Percentiles rank a stretch among this genome's conserved stretches.
These are phyloP conservation scores for Orthosia gracilis DNA, from an alignment of 2,888 invertebrate genomes.

Conservation along the genomic window DNA sequence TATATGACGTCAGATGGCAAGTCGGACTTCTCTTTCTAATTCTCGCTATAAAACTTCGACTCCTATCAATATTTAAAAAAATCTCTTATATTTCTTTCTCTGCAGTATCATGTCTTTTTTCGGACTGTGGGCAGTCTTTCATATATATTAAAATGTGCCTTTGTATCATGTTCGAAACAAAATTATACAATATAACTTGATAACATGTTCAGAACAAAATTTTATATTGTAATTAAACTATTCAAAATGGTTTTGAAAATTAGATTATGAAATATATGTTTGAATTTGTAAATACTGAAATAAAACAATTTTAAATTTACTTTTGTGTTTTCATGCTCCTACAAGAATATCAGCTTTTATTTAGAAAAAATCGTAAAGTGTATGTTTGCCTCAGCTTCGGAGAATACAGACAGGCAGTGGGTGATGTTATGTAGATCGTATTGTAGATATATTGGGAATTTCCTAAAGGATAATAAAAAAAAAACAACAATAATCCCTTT, in stretches of 20 bases:
- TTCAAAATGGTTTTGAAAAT: not conserved
- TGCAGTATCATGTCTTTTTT: too few species aligned
- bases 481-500: slow-evolving; percentile 74
- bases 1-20: too few species aligned
- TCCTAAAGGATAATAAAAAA: slow-evolving; percentile 25
- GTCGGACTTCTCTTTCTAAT: too few species aligned
- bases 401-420: too few species aligned
- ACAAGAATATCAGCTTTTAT: not conserved
- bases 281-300: slow-evolving; percentile 1
- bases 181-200: too few species aligned
- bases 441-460: not conserved
- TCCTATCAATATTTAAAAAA: too few species aligned
- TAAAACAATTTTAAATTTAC: not conserved
- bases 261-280: not conserved
- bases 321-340: not conserved
- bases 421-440: too few species aligned
- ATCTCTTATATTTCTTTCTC: too few species aligned
- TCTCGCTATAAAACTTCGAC: too few species aligned
- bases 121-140: too few species aligned
- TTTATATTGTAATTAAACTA: not conserved
- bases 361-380: not conserved
- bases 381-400: not conserved
- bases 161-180: too few species aligned
- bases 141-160: too few species aligned
- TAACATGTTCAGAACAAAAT: slow-evolving; percentile 14